Percentiles rank a stretch among this genome's conserved stretches.
These are phyloP conservation scores for Luehdorfia chinensis DNA, from an alignment of 1,140 invertebrate species.

Conservation along the genomic window DNA sequence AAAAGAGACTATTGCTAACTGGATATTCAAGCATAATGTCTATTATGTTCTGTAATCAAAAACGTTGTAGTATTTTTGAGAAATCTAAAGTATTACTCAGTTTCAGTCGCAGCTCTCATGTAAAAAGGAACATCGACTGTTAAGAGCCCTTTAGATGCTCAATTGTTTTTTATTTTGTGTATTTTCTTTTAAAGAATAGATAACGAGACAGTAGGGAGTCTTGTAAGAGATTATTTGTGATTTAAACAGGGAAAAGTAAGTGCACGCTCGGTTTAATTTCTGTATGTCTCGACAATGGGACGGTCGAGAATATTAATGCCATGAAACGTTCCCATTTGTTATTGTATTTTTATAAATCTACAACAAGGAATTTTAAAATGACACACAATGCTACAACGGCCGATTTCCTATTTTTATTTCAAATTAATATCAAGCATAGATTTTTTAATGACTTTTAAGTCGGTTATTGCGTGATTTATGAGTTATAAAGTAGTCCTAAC, in stretches of 20 bases:
- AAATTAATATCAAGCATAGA: no score
- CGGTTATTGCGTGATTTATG: no score
- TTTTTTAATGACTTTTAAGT: no score
- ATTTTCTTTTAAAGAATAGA: conserved; percentile 7
- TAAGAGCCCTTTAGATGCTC: not conserved
- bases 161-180: conserved; percentile 4
- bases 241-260: conserved; percentile 3
- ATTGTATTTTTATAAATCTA: conserved; percentile 1
- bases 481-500: no score
- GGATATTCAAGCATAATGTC: no score
- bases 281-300: not conserved
- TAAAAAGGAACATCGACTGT: not conserved
- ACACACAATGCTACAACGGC: no score
- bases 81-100: no score
- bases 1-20: no score
- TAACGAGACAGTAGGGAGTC: conserved; percentile 2
- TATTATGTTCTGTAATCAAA: no score
- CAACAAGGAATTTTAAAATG: not conserved
- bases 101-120: no score
- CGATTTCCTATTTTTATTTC: no score
- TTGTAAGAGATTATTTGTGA: conserved; percentile 8
- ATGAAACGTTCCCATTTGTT: conserved; percentile 5
- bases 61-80: no score
- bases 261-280: conserved; percentile 8
- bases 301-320: not conserved